Conservation (phyloP, 1,140 invertebrate genomes). For the Myzus persicae region DNA sequence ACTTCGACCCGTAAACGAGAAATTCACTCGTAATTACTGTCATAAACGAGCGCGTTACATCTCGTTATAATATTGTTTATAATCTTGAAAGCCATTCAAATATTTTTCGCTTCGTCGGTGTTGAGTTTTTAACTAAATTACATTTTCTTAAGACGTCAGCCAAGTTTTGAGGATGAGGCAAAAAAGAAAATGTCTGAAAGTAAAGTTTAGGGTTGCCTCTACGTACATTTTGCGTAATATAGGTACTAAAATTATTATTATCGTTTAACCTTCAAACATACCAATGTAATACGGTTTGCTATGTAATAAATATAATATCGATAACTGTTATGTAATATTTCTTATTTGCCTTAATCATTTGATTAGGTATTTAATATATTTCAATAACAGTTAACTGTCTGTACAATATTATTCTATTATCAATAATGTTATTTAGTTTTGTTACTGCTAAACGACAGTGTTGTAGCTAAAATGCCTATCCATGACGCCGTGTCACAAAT, state of each 20-base stretch:
- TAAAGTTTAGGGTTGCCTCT: neutral
- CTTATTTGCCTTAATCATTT: neutral
- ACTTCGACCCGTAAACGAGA: neutral
- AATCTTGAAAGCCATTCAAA: neutral
- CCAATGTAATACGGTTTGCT: neutral
- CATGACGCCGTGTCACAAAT: neutral
- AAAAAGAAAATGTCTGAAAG: neutral
- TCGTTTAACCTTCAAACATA: neutral
- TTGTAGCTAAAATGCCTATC: neutral
- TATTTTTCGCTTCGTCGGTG: neutral
- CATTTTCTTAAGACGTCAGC: neutral
- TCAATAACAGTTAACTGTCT: too few species aligned
- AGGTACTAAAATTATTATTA: neutral
- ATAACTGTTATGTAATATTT: neutral
- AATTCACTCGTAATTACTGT: neutral
- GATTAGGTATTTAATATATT: too few species aligned
- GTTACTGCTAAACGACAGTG: neutral
- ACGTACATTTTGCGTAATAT: neutral
- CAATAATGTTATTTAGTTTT: too few species aligned
- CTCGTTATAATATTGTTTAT: neutral
- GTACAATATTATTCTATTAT: neutral
- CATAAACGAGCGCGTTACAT: neutral
- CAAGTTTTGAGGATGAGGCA: accelerated
- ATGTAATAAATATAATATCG: neutral
- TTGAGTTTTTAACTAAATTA: neutral